Conservation (phyloP, 2,797 vertebrate species). For the Sorex maritimensis region DNA sequence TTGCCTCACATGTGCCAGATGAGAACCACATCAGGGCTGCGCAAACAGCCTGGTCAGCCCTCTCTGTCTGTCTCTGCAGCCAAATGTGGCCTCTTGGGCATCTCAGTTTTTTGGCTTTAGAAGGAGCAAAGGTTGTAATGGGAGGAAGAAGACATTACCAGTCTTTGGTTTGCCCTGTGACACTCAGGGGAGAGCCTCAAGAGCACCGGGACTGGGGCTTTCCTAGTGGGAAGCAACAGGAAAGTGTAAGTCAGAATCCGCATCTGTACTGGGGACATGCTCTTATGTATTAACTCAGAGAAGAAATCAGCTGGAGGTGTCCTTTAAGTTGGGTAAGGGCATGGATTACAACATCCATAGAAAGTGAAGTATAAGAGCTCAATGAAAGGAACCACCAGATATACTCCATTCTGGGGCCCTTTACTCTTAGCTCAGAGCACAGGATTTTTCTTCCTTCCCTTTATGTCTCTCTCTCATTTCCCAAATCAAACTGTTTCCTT, state of each 20-base stretch:
- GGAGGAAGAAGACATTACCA: too few species aligned
- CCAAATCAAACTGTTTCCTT: too few species aligned
- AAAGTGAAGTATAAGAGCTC: background rate
- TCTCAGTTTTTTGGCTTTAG: too few species aligned
- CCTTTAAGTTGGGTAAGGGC: background rate
- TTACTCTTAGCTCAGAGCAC: too few species aligned
- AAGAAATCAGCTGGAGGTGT: background rate
- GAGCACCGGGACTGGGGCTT: background rate
- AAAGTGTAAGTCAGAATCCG: background rate
- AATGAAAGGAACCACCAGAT: background rate
- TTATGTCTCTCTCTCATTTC: too few species aligned
- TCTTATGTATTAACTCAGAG: background rate
- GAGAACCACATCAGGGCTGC: too few species aligned
- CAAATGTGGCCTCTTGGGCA: background rate
- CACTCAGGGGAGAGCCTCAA: background rate
- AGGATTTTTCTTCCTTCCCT: too few species aligned
- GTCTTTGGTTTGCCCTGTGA: background rate
- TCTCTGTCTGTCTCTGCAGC: too few species aligned
- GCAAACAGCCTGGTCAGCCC: too few species aligned
- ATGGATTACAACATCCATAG: background rate
- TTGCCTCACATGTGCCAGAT: too few species aligned
- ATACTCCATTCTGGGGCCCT: too few species aligned
- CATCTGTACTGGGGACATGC: background rate
- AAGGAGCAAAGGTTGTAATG: too few species aligned
- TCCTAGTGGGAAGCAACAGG: background rate